Conservation (phyloP, 2,797 vertebrate genomes). For the Enteromius mattozi region DNA sequence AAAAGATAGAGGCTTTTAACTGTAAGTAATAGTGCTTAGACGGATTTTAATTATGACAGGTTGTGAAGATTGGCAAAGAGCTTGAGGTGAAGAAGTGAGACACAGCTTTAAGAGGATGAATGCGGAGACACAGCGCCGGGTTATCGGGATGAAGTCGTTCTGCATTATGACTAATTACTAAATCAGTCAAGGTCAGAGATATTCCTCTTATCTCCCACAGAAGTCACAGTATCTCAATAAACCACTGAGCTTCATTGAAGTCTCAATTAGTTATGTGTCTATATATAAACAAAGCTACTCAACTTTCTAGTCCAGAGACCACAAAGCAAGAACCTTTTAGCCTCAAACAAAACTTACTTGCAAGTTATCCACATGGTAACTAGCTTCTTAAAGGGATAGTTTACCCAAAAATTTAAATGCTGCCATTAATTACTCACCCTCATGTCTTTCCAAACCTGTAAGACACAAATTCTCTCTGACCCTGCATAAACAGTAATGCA, state of each 20-base stretch:
- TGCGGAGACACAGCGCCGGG: conserved; percentile 26
- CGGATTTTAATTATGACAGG: conserved; percentile 41
- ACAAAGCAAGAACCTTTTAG: neutral
- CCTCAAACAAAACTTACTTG: neutral
- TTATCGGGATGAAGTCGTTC: conserved; percentile 50
- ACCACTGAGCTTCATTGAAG: neutral
- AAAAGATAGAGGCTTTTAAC: conserved; percentile 15
- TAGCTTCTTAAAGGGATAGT: neutral
- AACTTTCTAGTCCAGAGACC: neutral
- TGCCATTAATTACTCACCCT: neutral
- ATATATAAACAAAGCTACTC: neutral
- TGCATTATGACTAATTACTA: conserved; percentile 43
- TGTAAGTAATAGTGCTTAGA: conserved; percentile 13
- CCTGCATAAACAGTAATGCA: neutral
- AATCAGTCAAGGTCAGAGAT: conserved; percentile 25
- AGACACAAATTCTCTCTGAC: neutral
- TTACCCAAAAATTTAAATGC: neutral
- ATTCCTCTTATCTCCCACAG: conserved; percentile 27
- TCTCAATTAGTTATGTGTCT: conserved; percentile 11
- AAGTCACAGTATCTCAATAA: conserved; percentile 7
- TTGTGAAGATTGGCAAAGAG: conserved; percentile 23
- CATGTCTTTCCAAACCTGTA: neutral
- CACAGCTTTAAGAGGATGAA: conserved; percentile 34
- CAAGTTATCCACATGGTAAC: neutral
- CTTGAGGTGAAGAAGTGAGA: conserved; percentile 12